phyloP scores from a whole-genome alignment of 2,888 invertebrate genomes.

The Endomychus coccineus region DNA sequence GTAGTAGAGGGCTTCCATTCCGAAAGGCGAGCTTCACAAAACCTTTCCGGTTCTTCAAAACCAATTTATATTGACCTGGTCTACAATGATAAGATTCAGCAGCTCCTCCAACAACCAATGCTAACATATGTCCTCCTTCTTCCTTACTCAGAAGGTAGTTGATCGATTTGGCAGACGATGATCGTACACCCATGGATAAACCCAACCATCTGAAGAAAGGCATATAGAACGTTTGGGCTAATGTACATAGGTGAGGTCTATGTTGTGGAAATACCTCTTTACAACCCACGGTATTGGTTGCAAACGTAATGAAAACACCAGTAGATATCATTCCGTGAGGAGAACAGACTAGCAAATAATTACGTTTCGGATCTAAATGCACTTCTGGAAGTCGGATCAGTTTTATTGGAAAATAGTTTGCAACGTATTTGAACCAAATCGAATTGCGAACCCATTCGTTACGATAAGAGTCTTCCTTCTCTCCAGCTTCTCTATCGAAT shows the following conservation, averaged over 20 bases:
- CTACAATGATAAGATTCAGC: constrained; percentile 77
- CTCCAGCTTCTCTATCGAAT: constrained; percentile 52
- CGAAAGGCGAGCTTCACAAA: constrained; percentile 36
- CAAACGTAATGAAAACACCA: constrained; percentile 74
- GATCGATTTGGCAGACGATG: constrained; percentile 61
- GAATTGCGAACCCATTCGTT: constrained; percentile 49
- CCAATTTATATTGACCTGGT: constrained; percentile 65
- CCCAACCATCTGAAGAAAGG: constrained; percentile 66
- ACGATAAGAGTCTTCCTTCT: constrained; percentile 38
- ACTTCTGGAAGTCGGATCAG: constrained; percentile 76
- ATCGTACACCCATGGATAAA: constrained; percentile 47
- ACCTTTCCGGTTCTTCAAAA: constrained; percentile 66
- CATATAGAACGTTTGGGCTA: constrained; percentile 61
- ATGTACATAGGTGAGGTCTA: constrained; percentile 46
- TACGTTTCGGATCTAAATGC: constrained; percentile 67
- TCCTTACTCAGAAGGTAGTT: constrained; percentile 50
- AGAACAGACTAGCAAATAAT: constrained; percentile 76
- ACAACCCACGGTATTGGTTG: too few species aligned
- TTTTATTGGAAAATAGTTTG: constrained; percentile 76
- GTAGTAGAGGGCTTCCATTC: constrained; percentile 71
- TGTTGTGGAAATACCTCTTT: constrained; percentile 53
- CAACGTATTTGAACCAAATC: constrained; percentile 62
- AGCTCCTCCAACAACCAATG: constrained; percentile 82
- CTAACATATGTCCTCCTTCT: constrained; percentile 54
- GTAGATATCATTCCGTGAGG: constrained; percentile 82